A percentile compares a stretch with the other conserved stretches of the same genome.
Conservation (phyloP, 1,140 invertebrate genomes). For the Drosophila takahashii region DNA sequence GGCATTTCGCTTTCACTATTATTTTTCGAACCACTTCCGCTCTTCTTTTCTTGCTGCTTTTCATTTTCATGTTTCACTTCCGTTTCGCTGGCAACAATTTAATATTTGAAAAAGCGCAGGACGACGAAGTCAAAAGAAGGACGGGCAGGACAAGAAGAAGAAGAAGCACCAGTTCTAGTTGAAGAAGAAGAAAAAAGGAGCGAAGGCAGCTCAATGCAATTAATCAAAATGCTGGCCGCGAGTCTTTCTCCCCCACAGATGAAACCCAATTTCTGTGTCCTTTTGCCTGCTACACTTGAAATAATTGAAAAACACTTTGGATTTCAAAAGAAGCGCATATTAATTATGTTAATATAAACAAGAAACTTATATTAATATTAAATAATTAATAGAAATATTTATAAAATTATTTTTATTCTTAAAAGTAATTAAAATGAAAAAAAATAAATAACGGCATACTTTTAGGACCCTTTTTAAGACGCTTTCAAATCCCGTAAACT, state of each 20-base stretch:
- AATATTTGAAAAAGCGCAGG: slow-evolving; percentile 43
- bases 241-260: slow-evolving; percentile 7
- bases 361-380: no score
- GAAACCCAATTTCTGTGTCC: slow-evolving; percentile 11
- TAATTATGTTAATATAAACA: no score
- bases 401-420: no score
- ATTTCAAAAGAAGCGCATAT: no score
- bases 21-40: background rate
- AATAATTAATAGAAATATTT: no score
- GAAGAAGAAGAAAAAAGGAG: background rate
- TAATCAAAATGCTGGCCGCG: slow-evolving; percentile 63
- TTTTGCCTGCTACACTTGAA: background rate
- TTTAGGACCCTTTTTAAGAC: no score
- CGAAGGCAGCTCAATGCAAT: slow-evolving; percentile 58
- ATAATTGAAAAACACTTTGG: no score
- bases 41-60: slow-evolving; percentile 7
- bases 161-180: background rate
- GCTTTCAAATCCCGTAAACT: background rate
- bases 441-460: no score
- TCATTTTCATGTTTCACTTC: slow-evolving; percentile 27
- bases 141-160: slow-evolving; percentile 1
- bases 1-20: background rate
- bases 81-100: slow-evolving; percentile 43
- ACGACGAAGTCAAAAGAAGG: slow-evolving; percentile 1
- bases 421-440: no score